phyloP scores from a whole-genome alignment of 2,113 vertebrate genomes.

The Ictalurus punctatus region DNA sequence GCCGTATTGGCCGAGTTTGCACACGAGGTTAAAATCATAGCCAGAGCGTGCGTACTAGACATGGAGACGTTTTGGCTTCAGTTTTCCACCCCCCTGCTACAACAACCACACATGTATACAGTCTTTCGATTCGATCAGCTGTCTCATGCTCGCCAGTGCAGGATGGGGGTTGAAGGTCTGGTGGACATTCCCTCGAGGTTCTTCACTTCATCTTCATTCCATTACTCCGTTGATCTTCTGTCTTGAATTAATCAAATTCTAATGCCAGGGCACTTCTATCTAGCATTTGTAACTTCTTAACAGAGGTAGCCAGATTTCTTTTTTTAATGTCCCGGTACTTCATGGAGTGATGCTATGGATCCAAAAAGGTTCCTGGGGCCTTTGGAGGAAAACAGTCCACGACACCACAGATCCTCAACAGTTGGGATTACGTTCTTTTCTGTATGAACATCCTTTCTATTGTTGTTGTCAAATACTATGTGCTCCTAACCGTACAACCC shows the following conservation, averaged over 20 bases:
- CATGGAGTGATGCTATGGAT: not conserved
- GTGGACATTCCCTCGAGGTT: not conserved
- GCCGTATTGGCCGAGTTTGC: not conserved
- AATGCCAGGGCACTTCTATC: not conserved
- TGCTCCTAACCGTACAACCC: not conserved
- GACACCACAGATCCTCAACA: not conserved
- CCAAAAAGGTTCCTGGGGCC: not conserved
- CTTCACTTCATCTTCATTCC: not conserved
- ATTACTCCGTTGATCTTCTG: not conserved
- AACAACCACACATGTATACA: not conserved
- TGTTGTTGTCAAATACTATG: not conserved
- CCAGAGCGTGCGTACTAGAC: not conserved
- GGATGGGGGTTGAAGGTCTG: not conserved
- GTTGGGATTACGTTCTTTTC: not conserved
- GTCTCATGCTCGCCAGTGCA: not conserved
- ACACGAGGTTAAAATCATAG: not conserved
- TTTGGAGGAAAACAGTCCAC: not conserved
- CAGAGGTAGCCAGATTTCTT: not conserved
- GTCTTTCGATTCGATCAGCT: not conserved
- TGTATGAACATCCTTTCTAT: not conserved
- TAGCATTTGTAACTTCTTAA: not conserved
- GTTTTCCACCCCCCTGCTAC: not conserved
- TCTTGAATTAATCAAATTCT: not conserved
- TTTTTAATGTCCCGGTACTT: not conserved
- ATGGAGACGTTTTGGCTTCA: not conserved